Conservation (phyloP, 2,797 vertebrate genomes). For the Tarsius wallacei region DNA sequence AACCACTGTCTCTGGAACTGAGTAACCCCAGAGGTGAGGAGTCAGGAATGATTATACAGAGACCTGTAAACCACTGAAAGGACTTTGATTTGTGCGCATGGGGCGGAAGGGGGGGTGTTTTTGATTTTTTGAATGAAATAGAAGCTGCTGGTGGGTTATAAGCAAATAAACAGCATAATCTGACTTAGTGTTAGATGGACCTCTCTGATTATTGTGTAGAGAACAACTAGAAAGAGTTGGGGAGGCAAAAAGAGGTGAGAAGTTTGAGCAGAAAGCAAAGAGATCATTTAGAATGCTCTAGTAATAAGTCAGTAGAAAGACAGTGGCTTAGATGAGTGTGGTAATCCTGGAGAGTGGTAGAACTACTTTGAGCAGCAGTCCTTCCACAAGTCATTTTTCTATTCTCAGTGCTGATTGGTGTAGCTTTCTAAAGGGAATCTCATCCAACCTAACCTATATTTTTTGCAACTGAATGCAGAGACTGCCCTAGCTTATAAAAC, state of each 20-base stretch:
- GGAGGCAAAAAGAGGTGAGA: neutral
- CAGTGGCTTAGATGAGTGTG: neutral
- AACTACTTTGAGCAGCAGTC: neutral
- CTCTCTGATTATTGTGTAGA: neutral
- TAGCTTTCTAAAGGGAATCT: conserved; percentile 17
- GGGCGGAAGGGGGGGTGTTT: too few species aligned
- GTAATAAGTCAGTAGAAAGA: neutral
- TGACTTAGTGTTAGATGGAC: neutral
- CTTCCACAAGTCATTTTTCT: neutral
- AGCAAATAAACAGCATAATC: neutral
- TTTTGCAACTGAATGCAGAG: neutral
- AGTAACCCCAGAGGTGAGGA: neutral
- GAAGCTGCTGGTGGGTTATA: neutral
- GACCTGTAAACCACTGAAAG: neutral
- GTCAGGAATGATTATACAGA: neutral
- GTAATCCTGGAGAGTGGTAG: neutral
- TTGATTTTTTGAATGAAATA: neutral
- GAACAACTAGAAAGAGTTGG: neutral
- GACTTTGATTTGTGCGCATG: neutral
- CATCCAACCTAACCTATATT: neutral
- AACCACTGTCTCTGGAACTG: neutral
- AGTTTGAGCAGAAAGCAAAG: rapidly evolving
- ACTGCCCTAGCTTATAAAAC: neutral
- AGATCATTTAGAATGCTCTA: neutral
- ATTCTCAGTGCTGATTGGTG: too few species aligned